These are phyloP conservation scores for Synanthedon tipuliformis DNA, from an alignment of 2,888 invertebrate species.

Conservation along the genomic window DNA sequence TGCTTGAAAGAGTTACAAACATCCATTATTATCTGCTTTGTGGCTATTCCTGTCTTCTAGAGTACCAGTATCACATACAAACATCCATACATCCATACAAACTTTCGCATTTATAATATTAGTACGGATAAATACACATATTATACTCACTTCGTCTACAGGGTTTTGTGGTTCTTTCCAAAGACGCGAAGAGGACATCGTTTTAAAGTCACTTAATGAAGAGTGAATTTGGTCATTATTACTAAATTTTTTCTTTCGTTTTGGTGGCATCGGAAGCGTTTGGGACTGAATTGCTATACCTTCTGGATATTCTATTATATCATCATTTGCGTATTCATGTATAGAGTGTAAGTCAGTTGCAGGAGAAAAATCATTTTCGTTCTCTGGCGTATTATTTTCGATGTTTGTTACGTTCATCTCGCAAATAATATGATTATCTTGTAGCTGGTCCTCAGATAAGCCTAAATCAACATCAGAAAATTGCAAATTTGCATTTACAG, in stretches of 20 bases:
- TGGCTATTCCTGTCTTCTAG: too few species aligned
- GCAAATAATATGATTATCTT: conserved; percentile 24
- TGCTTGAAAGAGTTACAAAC: too few species aligned
- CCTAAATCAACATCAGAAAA: conserved; percentile 58
- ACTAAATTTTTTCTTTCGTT: conserved; percentile 42
- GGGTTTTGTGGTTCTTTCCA: conserved; percentile 40
- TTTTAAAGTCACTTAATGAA: conserved; percentile 47
- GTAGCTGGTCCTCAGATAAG: conserved; percentile 59
- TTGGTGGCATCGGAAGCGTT: conserved; percentile 61
- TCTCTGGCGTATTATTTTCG: conserved; percentile 31
- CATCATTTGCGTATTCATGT: conserved; percentile 61
- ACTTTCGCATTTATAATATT: too few species aligned
- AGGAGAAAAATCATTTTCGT: conserved; percentile 45
- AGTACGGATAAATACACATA: not conserved
- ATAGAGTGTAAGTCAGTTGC: conserved; percentile 48
- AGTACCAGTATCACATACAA: too few species aligned
- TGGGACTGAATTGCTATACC: conserved; percentile 52
- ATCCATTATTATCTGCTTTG: too few species aligned
- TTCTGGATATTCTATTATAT: conserved; percentile 66
- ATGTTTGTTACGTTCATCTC: conserved; percentile 23
- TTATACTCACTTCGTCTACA: conserved; percentile 52
- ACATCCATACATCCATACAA: too few species aligned
- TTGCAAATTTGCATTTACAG: conserved; percentile 49
- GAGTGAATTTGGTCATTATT: conserved; percentile 42
- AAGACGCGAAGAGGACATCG: conserved; percentile 23